phyloP scores from a whole-genome alignment of 2,888 invertebrate species.

The Pristionchus exspectatus region DNA sequence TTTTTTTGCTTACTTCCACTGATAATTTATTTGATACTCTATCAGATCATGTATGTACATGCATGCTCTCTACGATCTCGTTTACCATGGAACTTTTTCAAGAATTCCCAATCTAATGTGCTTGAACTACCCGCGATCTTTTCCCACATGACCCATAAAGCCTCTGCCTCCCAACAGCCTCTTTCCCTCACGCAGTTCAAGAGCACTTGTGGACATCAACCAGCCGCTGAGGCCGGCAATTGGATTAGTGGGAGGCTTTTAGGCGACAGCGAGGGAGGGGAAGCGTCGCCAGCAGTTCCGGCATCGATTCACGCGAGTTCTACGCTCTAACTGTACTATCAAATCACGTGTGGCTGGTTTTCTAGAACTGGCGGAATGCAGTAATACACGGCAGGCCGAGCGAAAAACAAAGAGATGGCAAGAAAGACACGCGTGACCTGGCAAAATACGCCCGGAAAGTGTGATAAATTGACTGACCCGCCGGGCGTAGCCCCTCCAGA shows the following conservation, averaged over 20 bases:
- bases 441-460: not conserved
- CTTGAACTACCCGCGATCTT: not conserved
- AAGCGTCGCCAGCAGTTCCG: not conserved
- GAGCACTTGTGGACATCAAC: slow-evolving; percentile 16
- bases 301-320: slow-evolving; percentile 4
- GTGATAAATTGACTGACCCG: slow-evolving; percentile 49
- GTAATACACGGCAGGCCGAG: not conserved
- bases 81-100: no score
- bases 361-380: not conserved
- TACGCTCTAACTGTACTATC: not conserved
- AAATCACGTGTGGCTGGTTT: not conserved
- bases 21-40: no score
- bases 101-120: no score
- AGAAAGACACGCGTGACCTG: not conserved
- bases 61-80: no score
- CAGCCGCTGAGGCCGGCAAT: slow-evolving; percentile 9
- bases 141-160: not conserved
- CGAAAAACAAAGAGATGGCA: slow-evolving; percentile 28
- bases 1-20: no score
- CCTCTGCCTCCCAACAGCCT: not conserved
- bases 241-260: slow-evolving; percentile 48
- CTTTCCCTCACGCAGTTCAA: not conserved
- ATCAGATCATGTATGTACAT: no score
- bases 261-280: not conserved
- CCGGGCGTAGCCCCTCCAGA: slow-evolving; percentile 57